phyloP scores from a whole-genome alignment of 2,113 vertebrate species.

The Cavia porcellus region DNA sequence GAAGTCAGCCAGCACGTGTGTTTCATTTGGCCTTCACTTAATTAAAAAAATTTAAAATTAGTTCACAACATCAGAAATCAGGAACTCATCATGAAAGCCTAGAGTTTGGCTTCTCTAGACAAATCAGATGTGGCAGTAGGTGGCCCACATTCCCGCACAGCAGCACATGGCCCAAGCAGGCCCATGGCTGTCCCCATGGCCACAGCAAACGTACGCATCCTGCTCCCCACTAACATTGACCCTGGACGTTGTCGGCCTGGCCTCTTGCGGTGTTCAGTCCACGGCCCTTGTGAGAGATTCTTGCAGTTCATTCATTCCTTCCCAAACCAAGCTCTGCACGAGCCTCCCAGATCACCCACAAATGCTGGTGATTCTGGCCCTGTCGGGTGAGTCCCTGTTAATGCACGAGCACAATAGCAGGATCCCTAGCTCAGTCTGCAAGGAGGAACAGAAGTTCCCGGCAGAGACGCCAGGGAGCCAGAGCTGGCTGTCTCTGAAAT shows the following conservation, averaged over 20 bases:
- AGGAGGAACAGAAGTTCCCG: neutral
- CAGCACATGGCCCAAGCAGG: neutral
- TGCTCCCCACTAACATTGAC: neutral
- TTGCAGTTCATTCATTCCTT: neutral
- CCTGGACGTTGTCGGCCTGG: neutral
- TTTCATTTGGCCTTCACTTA: conserved; percentile 68
- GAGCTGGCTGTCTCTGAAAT: neutral
- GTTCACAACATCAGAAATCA: conserved; percentile 51
- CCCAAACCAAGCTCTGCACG: neutral
- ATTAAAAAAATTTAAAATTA: conserved; percentile 70
- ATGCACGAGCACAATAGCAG: fast-evolving
- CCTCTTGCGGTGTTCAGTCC: neutral
- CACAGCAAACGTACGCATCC: fast-evolving
- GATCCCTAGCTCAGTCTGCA: neutral
- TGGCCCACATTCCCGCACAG: neutral
- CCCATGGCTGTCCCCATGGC: neutral
- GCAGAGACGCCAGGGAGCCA: neutral
- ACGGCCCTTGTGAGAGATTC: neutral
- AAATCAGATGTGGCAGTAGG: conserved; percentile 38
- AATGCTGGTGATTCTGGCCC: neutral
- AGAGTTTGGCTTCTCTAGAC: conserved; percentile 38
- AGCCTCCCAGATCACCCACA: neutral
- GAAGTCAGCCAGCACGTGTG: neutral
- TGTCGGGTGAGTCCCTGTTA: neutral
- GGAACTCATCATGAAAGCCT: conserved; percentile 38